Evolutionary conservation across 2,113 vertebrate genomes (phyloP).

Genomic region (Petromus typicus): DNA sequence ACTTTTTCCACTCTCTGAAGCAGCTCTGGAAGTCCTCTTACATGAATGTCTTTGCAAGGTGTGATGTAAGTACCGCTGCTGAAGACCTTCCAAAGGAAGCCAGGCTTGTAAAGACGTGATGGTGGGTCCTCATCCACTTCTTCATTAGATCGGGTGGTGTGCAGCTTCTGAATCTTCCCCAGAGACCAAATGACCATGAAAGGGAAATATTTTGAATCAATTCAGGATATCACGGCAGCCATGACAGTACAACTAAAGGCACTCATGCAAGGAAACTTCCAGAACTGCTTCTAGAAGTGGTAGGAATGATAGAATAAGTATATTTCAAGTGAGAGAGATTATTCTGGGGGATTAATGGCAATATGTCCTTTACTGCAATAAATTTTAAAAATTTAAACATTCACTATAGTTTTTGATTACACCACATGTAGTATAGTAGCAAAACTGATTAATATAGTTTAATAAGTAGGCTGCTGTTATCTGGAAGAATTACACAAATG

Average conservation of each 20-base stretch:
- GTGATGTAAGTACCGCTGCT: not conserved
- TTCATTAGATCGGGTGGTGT: not conserved
- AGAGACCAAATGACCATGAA: not conserved
- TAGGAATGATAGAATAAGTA: not conserved
- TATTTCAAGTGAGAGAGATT: not conserved
- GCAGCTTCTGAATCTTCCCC: not conserved
- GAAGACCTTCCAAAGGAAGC: not conserved
- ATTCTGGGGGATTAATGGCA: not conserved
- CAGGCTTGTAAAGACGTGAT: not conserved
- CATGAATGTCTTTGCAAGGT: not conserved
- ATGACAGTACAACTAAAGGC: not conserved
- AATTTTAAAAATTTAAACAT: not conserved
- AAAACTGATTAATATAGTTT: not conserved
- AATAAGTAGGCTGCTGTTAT: not conserved
- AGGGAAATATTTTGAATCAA: not conserved
- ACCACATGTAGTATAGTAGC: not conserved
- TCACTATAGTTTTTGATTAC: not conserved
- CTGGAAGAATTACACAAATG: not conserved
- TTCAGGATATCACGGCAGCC: not conserved
- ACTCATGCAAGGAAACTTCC: not conserved
- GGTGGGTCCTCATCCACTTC: not conserved
- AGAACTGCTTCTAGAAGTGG: not conserved
- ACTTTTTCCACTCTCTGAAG: not conserved
- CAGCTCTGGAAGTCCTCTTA: not conserved
- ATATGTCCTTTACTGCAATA: not conserved